Evolutionary conservation across 2,113 vertebrate species (phyloP).

Genomic region (Dromiciops gliroides): DNA sequence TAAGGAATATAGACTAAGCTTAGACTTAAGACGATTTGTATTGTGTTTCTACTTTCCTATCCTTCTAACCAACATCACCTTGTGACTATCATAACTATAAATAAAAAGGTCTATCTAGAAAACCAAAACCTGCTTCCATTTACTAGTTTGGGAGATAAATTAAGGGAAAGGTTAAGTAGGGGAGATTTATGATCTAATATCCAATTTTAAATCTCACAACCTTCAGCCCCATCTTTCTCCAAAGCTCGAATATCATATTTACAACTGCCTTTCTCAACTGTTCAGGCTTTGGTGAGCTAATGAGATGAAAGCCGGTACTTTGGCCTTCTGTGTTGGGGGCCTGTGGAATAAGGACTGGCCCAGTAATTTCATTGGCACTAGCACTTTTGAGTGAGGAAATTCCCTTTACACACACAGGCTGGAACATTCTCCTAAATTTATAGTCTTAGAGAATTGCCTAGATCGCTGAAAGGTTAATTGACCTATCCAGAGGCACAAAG

Average conservation of each 20-base stretch:
- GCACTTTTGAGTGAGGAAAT: background rate
- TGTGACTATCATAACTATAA: too few relatives aligned
- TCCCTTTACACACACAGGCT: background rate
- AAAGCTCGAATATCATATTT: background rate
- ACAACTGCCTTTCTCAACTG: background rate
- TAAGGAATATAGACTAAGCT: too few relatives aligned
- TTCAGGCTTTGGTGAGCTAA: background rate
- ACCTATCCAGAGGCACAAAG: background rate
- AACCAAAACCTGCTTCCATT: too few relatives aligned
- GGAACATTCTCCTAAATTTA: background rate
- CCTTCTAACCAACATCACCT: too few relatives aligned
- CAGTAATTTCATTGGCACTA: background rate
- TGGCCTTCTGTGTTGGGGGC: background rate
- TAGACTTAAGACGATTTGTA: too few relatives aligned
- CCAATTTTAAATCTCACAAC: too few relatives aligned
- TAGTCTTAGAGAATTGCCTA: too few relatives aligned
- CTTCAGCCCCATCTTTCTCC: background rate
- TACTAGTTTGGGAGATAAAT: too few relatives aligned
- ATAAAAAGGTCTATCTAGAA: too few relatives aligned
- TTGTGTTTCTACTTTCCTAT: too few relatives aligned
- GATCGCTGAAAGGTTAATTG: background rate
- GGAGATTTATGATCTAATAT: too few relatives aligned
- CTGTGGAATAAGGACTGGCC: background rate
- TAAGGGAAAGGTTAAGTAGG: too few relatives aligned
- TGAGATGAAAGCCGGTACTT: background rate